Percentiles rank a stretch among this genome's conserved stretches.
Conservation (phyloP, 1,140 invertebrate species). For the Ceratina calcarata region DNA sequence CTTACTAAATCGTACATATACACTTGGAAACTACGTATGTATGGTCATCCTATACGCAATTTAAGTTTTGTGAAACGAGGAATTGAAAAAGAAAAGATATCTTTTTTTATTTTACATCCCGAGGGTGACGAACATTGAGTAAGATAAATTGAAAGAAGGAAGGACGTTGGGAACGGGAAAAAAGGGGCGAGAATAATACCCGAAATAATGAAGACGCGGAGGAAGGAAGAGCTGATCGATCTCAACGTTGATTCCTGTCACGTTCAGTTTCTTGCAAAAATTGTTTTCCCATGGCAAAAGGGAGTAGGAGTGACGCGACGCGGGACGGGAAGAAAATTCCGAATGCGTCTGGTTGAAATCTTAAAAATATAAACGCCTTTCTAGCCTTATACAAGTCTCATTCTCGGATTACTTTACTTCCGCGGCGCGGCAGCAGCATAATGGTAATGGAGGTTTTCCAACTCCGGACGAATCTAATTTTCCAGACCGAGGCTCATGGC, state of each 20-base stretch:
- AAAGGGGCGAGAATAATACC: not conserved
- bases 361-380: slow-evolving; percentile 30
- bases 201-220: not conserved
- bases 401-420: slow-evolving; percentile 58
- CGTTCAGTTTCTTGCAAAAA: slow-evolving; percentile 28
- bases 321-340: not conserved
- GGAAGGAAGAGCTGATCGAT: not conserved
- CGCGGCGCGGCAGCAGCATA: slow-evolving; percentile 15
- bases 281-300: slow-evolving; percentile 6
- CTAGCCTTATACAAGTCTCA: slow-evolving; percentile 48
- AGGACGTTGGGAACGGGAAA: not conserved
- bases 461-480: slow-evolving; percentile 66
- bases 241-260: not conserved
- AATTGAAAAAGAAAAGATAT: not conserved
- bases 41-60: too few relatives aligned
- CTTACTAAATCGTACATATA: too few relatives aligned
- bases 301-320: not conserved
- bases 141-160: not conserved
- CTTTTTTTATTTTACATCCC: too few relatives aligned
- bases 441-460: slow-evolving; percentile 65
- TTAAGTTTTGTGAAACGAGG: not conserved
- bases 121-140: too few relatives aligned
- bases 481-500: slow-evolving; percentile 49
- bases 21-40: too few relatives aligned
- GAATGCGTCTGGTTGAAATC: slow-evolving; percentile 5